Evolutionary conservation across 1,140 invertebrate species (phyloP), one percentile per base, ranked within the genome.

Genomic region (Drosophila repleta): DNA sequence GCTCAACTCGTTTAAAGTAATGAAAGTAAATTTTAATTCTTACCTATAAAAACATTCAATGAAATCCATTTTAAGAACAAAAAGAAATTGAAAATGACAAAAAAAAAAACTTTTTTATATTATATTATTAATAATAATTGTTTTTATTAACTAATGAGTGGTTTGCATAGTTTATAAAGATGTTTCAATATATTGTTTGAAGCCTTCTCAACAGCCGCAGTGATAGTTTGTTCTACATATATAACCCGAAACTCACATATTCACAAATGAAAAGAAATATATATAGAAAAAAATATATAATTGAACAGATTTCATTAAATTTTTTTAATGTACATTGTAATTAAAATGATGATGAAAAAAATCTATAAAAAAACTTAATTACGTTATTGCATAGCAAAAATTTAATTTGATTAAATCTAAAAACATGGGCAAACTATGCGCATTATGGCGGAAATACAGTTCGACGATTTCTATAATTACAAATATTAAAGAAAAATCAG

Each of bases 361-460:
- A 11, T 3, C 11, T 11, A 32, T n/a, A 20, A 56, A 56, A n/a
- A n/a, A 64, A 49, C 32, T 41, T 10, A 49, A 65, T 65, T 70
- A 43, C 45, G 61, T 70, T 70, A 32, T 65, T 65, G 67, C 61
- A 49, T 43, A 65, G 51, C 52, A 65, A 56, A 57, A 49, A 65
- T 41, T 66, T 29, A 43, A 43, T 51, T 65, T 70, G 24, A 61
- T 52, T 64, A 10, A 43, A 65, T 39, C n/a, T 29, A 39, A 58
- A 48, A 29, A 18, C 26, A 57, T 24, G 52, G 10, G 13, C 8
- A 37, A 37, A 67, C 17, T 10, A 39, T 32, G 58, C 8, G 4
- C 7, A 55, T 26, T 7, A 29, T 32, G 37, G 32, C n/a, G 52
- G 39, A 43, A 68, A 66, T 58, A 78, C 62, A 62, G 21, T 62